phyloP scores from a whole-genome alignment of 1,140 invertebrate genomes.

The Meloidogyne exigua region DNA sequence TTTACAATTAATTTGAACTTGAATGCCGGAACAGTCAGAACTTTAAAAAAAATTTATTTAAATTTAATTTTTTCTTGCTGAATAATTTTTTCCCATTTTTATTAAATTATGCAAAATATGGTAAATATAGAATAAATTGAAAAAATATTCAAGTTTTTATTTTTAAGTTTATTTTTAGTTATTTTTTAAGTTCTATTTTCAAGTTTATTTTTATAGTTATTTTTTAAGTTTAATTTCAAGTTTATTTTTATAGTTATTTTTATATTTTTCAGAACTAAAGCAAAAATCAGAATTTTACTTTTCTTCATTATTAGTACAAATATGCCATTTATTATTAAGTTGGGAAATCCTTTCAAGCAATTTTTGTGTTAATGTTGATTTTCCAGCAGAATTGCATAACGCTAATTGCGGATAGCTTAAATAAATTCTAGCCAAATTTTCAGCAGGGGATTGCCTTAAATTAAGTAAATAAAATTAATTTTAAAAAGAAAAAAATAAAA shows the following conservation, averaged over 20 bases:
- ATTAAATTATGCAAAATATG: too few relatives aligned
- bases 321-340: constrained; percentile 55
- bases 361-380: constrained; percentile 52
- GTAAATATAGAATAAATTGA: too few relatives aligned
- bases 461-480: not conserved
- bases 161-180: too few relatives aligned
- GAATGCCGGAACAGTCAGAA: constrained; percentile 19
- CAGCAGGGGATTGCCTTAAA: constrained; percentile 41
- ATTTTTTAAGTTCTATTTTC: too few relatives aligned
- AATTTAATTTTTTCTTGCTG: not conserved
- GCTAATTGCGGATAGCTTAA: constrained; percentile 54
- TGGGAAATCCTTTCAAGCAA: constrained; percentile 43
- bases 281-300: constrained; percentile 1
- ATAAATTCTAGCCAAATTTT: constrained; percentile 45
- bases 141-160: too few relatives aligned
- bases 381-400: constrained; percentile 56
- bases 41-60: not conserved
- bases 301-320: constrained; percentile 39
- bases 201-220: too few relatives aligned
- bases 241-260: too few relatives aligned
- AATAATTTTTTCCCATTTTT: too few relatives aligned
- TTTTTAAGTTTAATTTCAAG: too few relatives aligned
- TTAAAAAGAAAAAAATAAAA: not conserved
- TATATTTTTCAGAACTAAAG: too few relatives aligned
- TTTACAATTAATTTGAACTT: constrained; percentile 33